Evolutionary conservation across 2,797 vertebrate species (phyloP).

Genomic region (Characodon lateralis): DNA sequence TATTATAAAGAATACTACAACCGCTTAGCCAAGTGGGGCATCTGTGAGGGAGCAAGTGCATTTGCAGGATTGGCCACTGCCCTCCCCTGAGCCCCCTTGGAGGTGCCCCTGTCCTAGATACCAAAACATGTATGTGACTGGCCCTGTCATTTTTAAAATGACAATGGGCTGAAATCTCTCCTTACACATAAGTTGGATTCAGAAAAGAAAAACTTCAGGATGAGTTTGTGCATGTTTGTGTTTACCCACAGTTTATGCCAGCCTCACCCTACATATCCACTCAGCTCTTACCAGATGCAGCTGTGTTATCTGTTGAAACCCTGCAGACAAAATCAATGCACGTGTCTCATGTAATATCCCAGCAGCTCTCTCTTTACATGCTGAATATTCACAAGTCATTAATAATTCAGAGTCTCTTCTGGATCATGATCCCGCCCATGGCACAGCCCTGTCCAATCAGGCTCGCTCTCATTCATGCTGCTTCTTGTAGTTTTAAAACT

Average conservation of each 20-base stretch:
- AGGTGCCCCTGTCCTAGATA: neutral
- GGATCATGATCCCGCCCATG: slow-evolving; percentile 43
- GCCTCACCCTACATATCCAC: neutral
- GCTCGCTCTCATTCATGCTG: neutral
- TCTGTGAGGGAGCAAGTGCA: neutral
- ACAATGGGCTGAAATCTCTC: neutral
- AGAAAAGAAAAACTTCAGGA: neutral
- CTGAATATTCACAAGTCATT: slow-evolving; percentile 58
- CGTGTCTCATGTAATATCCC: slow-evolving; percentile 43
- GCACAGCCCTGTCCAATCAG: slow-evolving; percentile 26
- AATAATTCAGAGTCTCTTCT: slow-evolving; percentile 36
- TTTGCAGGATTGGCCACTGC: neutral
- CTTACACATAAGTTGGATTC: neutral
- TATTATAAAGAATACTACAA: neutral
- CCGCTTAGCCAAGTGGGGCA: neutral
- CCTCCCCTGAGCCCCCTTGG: neutral
- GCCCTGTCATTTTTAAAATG: neutral
- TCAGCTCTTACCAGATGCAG: neutral
- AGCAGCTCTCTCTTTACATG: neutral
- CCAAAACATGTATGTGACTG: neutral
- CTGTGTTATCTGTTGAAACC: neutral
- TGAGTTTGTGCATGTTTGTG: neutral
- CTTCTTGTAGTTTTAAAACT: neutral
- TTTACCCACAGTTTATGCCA: neutral
- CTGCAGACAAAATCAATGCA: neutral